Conservation (phyloP, 2,888 invertebrate species). For the Eulithis prunata region DNA sequence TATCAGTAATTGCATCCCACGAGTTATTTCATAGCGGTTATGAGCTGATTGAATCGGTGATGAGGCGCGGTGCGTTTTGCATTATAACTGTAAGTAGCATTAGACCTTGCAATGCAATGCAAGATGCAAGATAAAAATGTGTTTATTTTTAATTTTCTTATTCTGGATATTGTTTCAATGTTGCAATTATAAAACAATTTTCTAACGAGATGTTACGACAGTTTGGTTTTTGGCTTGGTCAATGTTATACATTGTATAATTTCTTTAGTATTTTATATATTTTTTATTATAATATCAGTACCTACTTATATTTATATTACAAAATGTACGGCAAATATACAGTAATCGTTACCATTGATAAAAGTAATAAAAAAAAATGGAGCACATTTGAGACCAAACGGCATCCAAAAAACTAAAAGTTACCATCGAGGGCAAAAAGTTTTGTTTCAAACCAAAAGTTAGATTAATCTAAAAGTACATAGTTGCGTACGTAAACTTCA, state of each 20-base stretch:
- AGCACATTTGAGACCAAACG: background rate
- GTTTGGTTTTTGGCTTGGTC: too few relatives aligned
- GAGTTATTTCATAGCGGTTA: slow-evolving; percentile 53
- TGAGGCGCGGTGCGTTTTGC: slow-evolving; percentile 41
- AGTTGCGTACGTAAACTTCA: background rate
- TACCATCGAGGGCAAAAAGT: background rate
- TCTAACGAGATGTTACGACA: slow-evolving; percentile 9
- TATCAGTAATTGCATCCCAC: slow-evolving; percentile 67
- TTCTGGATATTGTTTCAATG: slow-evolving; percentile 17
- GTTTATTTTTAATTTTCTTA: slow-evolving; percentile 20
- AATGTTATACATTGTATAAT: too few relatives aligned
- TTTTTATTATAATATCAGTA: too few relatives aligned
- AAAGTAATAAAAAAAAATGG: background rate
- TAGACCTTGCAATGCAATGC: slow-evolving; percentile 30
- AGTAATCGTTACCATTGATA: too few relatives aligned
- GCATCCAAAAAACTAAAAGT: background rate
- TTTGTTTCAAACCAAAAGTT: background rate
- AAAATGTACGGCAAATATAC: too few relatives aligned
- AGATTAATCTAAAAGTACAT: background rate
- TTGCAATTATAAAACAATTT: slow-evolving; percentile 26
- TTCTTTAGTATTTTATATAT: too few relatives aligned
- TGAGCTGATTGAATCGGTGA: slow-evolving; percentile 49
- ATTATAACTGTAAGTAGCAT: slow-evolving; percentile 38
- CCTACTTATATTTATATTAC: too few relatives aligned
- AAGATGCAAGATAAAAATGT: slow-evolving; percentile 29